A percentile compares a stretch with the other conserved stretches of the same genome.
Evolutionary conservation across 2,113 vertebrate genomes (phyloP).

Genomic region (Todiramphus saurophagus): DNA sequence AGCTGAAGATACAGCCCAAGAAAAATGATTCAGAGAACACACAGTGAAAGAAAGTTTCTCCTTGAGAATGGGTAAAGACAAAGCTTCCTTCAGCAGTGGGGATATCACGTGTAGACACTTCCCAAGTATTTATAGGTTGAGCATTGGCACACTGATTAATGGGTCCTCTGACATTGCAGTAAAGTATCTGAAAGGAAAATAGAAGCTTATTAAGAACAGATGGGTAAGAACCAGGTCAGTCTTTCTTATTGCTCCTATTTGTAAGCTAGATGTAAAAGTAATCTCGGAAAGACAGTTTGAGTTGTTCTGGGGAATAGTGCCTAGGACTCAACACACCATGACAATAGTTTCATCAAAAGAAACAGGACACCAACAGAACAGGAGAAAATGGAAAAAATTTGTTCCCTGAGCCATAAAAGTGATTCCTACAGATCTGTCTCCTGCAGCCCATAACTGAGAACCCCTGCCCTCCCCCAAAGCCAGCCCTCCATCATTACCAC

Average conservation of each 20-base stretch:
- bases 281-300: neutral
- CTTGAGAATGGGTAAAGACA: neutral
- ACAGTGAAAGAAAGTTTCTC: neutral
- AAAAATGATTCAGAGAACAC: neutral
- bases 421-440: neutral
- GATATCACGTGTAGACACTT: neutral
- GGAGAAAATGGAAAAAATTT: neutral
- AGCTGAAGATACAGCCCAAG: neutral
- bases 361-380: neutral
- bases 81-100: neutral
- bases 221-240: slow-evolving; percentile 1
- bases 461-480: neutral
- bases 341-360: neutral
- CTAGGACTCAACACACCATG: neutral
- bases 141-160: neutral
- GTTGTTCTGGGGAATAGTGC: neutral
- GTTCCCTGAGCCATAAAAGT: neutral
- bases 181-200: slow-evolving; percentile 30
- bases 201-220: slow-evolving; percentile 39
- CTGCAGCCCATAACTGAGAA: neutral
- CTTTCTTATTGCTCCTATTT: neutral
- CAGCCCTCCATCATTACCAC: neutral
- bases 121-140: neutral
- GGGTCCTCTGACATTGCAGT: neutral
- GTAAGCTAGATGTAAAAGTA: neutral